A percentile compares a stretch with the other conserved stretches of the same genome.
Evolutionary conservation across 2,113 vertebrate genomes (phyloP).

Genomic region (Lepus europaeus): DNA sequence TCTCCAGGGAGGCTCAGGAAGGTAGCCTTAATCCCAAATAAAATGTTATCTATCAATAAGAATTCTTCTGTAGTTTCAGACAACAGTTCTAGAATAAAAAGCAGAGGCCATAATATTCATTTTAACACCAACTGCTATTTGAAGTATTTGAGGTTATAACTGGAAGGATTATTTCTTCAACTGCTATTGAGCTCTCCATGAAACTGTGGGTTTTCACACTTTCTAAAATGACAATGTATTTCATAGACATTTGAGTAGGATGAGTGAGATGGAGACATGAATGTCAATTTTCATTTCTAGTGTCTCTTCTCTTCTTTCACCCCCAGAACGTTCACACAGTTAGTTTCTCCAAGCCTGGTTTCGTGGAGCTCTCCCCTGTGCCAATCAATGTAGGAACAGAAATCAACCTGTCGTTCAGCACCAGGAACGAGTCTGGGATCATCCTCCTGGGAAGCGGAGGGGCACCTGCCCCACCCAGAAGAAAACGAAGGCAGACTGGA

Average conservation of each 20-base stretch:
- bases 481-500: conserved; percentile 92
- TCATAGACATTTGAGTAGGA: background rate
- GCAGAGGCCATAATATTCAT: background rate
- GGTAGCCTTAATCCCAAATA: conserved; percentile 34
- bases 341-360: conserved; percentile 95
- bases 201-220: background rate
- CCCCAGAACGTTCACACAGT: conserved; percentile 95
- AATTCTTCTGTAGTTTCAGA: conserved; percentile 29
- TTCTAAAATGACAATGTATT: conserved; percentile 48
- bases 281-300: conserved; percentile 46
- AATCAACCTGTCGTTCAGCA: conserved; percentile 98
- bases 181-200: background rate
- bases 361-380: conserved; percentile 92
- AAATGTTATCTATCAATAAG: background rate
- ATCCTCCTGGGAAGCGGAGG: conserved; percentile 93
- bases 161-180: conserved; percentile 12
- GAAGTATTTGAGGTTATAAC: background rate
- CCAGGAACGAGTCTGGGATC: conserved; percentile 93
- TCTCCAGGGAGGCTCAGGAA: conserved; percentile 28
- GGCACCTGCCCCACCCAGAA: conserved; percentile 85
- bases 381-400: conserved; percentile 91
- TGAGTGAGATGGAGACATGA: background rate
- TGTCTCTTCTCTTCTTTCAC: conserved; percentile 2
- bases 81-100: conserved; percentile 62
- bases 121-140: background rate